Percentiles rank a stretch among this genome's conserved stretches.
Evolutionary conservation across 2,888 invertebrate species (phyloP).

Genomic region (Xylota segnis): DNA sequence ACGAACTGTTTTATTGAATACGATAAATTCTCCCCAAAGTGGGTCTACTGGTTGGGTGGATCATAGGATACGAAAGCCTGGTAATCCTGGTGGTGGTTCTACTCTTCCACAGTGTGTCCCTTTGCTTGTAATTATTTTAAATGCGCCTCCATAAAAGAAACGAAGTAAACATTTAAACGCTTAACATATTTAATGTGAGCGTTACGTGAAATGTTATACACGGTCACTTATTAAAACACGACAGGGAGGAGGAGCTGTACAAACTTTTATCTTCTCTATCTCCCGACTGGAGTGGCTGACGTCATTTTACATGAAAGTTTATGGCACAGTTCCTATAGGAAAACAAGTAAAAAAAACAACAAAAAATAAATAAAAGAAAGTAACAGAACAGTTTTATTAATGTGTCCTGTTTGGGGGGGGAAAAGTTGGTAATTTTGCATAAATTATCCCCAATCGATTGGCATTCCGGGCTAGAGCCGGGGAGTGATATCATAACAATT

Average conservation of each 20-base stretch:
- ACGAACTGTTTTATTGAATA: slow-evolving; percentile 66
- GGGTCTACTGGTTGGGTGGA: not conserved
- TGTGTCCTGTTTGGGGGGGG: slow-evolving; percentile 5
- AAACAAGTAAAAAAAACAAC: not conserved
- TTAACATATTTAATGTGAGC: slow-evolving; percentile 28
- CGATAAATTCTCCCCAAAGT: slow-evolving; percentile 44
- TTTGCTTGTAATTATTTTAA: slow-evolving; percentile 45
- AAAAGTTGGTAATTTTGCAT: slow-evolving; percentile 56
- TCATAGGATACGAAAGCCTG: slow-evolving; percentile 16
- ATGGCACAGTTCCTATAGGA: not conserved
- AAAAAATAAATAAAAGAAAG: not conserved
- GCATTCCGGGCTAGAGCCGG: slow-evolving; percentile 1
- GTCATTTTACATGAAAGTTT: slow-evolving; percentile 25
- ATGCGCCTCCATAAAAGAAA: slow-evolving; percentile 15
- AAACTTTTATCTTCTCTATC: slow-evolving; percentile 25
- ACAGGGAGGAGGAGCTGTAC: slow-evolving; percentile 11
- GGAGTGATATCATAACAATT: slow-evolving; percentile 48
- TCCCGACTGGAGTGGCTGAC: slow-evolving; percentile 3
- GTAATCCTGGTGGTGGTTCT: slow-evolving; percentile 21
- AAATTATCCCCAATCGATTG: slow-evolving; percentile 54
- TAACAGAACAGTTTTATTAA: slow-evolving; percentile 27
- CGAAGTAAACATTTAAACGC: slow-evolving; percentile 29
- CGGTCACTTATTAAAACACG: slow-evolving; percentile 23
- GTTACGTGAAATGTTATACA: slow-evolving; percentile 38
- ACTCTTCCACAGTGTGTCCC: not conserved